Evolutionary conservation across 92 coral and sea anemone genomes (phyloP).

Genomic region (Chrysogorgia sp.): DNA sequence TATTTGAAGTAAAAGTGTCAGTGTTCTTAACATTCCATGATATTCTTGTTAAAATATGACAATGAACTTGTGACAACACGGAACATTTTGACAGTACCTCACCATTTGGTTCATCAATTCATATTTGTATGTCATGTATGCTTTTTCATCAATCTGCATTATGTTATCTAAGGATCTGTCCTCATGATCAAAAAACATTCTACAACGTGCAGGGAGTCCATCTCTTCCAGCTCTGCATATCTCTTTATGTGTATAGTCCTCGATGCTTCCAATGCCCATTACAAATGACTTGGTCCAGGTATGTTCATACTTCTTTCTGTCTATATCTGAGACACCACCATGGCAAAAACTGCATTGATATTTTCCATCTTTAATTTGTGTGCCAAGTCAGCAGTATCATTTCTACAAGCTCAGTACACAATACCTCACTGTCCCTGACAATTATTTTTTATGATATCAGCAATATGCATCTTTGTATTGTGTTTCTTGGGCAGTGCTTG

Average conservation of each 20-base stretch:
- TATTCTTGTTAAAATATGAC: constrained; percentile 42
- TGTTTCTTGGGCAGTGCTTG: constrained; percentile 25
- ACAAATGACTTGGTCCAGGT: constrained; percentile 51
- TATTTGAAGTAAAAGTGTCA: constrained; percentile 43
- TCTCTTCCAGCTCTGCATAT: constrained; percentile 64
- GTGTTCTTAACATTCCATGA: constrained; percentile 42
- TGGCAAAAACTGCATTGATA: constrained; percentile 36
- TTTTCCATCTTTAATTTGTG: constrained; percentile 18
- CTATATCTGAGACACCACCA: constrained; percentile 37
- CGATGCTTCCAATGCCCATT: constrained; percentile 51
- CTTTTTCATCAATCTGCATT: constrained; percentile 50
- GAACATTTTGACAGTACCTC: constrained; percentile 8
- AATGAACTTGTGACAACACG: constrained; percentile 30
- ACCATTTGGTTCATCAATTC: constrained; percentile 27
- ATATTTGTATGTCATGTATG: constrained; percentile 25
- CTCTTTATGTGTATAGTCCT: no score
- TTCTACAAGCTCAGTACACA: constrained; percentile 53
- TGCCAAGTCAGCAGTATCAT: constrained; percentile 54
- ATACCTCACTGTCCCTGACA: constrained; percentile 49
- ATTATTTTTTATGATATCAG: constrained; percentile 32
- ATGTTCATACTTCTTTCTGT: no score
- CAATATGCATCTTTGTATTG: constrained; percentile 41
- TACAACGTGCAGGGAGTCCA: constrained; percentile 45
- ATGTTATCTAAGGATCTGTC: constrained; percentile 59
- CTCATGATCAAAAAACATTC: constrained; percentile 39